Evolutionary conservation across 2,888 invertebrate genomes (phyloP).

Genomic region (Norana najaformis): DNA sequence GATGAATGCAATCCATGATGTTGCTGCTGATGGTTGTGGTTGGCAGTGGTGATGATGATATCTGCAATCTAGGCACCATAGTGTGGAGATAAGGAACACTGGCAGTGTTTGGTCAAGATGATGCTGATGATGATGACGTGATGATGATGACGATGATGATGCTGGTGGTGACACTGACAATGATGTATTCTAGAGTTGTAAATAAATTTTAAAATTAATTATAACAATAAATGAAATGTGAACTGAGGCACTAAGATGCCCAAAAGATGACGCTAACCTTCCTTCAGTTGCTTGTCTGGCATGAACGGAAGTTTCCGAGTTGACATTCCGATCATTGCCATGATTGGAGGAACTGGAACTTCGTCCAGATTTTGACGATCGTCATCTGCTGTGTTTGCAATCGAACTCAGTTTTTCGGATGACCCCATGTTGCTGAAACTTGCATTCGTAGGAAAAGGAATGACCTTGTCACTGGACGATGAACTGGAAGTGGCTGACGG

Average conservation of each 20-base stretch:
- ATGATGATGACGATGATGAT: too few species aligned
- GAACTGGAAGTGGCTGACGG: neutral
- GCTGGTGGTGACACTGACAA: neutral
- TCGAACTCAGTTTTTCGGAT: neutral
- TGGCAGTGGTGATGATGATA: neutral
- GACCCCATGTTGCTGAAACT: neutral
- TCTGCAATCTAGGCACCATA: neutral
- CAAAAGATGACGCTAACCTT: neutral
- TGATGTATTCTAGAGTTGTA: neutral
- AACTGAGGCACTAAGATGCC: neutral
- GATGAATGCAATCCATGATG: neutral
- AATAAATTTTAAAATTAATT: neutral
- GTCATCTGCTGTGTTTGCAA: neutral
- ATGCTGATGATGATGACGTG: too few species aligned
- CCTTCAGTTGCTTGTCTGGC: neutral
- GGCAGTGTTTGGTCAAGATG: neutral
- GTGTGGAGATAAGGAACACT: neutral
- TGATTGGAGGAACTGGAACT: slow-evolving; percentile 31
- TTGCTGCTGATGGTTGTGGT: neutral
- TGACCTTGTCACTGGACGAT: neutral
- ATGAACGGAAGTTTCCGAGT: slow-evolving; percentile 33
- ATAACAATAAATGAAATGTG: neutral
- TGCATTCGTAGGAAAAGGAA: neutral
- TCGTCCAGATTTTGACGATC: neutral
- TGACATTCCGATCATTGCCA: slow-evolving; percentile 40